phyloP scores from a whole-genome alignment of 1,140 invertebrate genomes.

The Proales similis region DNA sequence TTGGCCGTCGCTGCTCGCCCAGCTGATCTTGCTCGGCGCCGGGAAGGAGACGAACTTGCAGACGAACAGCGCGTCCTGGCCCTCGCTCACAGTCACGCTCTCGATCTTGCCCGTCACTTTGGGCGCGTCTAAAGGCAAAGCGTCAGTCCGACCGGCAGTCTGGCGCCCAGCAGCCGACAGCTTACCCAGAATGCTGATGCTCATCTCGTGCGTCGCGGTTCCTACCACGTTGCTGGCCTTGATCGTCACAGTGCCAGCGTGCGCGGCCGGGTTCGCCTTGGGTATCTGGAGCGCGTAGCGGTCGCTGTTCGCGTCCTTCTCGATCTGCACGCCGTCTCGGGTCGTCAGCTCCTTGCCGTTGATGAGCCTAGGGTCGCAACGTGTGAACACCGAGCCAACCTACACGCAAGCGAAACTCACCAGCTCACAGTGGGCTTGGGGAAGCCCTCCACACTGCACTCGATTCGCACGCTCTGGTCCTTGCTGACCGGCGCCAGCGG shows the following conservation, averaged over 20 bases:
- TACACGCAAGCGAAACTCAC: conserved; percentile 55
- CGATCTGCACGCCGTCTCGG: conserved; percentile 28
- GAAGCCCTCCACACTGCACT: conserved; percentile 83
- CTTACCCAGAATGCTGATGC: not conserved
- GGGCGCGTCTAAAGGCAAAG: not conserved
- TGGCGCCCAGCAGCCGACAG: no score
- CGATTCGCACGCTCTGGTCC: conserved; percentile 53
- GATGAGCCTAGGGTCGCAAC: not conserved
- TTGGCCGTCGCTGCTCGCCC: not conserved
- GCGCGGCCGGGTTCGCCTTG: not conserved
- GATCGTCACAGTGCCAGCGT: not conserved
- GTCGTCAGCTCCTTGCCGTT: conserved; percentile 19
- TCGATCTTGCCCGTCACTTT: not conserved
- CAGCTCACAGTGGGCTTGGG: conserved; percentile 75
- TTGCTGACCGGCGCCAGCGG: not conserved
- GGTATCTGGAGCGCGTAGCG: not conserved
- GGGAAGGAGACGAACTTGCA: not conserved
- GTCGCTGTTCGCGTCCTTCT: not conserved
- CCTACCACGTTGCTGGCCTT: not conserved
- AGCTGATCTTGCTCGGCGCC: not conserved
- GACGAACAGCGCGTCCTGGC: not conserved
- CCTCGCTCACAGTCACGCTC: not conserved
- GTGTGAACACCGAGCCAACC: no score
- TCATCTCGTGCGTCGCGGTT: not conserved
- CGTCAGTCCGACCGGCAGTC: no score